Percentiles rank a stretch among this genome's conserved stretches.
Conservation (phyloP, 2,113 vertebrate genomes). For the Himantopus leucocephalus region DNA sequence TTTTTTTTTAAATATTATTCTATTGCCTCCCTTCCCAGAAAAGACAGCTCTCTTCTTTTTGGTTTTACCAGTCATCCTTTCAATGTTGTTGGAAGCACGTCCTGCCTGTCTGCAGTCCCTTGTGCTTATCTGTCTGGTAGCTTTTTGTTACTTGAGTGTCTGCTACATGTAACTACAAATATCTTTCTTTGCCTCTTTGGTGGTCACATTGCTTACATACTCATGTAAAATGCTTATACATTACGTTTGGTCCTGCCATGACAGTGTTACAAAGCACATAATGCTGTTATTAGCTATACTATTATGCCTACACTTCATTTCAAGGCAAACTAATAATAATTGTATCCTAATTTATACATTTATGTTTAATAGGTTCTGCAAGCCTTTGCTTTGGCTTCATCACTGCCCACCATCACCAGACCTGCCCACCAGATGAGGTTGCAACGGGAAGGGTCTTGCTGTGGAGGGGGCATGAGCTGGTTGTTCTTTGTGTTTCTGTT, state of each 20-base stretch:
- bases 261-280: not conserved
- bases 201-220: not conserved
- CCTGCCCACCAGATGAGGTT: not conserved
- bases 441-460: not conserved
- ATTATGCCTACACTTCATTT: not conserved
- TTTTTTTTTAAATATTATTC: not conserved
- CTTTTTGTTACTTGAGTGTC: not conserved
- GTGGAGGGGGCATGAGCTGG: not conserved
- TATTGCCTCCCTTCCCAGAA: not conserved
- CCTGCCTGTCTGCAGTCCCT: not conserved
- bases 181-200: not conserved
- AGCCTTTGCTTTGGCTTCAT: not conserved
- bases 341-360: not conserved
- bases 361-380: not conserved
- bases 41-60: not conserved
- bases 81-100: accelerated
- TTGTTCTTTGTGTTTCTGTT: not conserved
- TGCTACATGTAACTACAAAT: not conserved
- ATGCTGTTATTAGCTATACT: not conserved
- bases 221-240: not conserved
- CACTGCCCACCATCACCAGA: not conserved
- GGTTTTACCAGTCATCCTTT: not conserved
- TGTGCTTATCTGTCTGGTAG: not conserved
- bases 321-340: not conserved
- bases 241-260: not conserved